Conservation (phyloP, 2,797 vertebrate species). For the Schizothorax lantsangensis region DNA sequence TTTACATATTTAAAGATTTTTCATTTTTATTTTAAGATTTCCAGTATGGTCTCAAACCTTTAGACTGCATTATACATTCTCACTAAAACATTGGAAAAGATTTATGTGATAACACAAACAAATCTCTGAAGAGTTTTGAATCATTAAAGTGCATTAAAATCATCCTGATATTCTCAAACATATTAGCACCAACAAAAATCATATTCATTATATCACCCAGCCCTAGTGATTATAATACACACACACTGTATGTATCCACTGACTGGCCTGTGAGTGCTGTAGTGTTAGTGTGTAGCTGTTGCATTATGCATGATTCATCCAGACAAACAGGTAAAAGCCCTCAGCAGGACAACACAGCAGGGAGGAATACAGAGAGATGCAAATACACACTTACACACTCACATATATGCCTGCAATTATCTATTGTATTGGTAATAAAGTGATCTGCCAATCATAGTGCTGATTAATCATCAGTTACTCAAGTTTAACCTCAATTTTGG, state of each 20-base stretch:
- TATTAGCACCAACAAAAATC: neutral
- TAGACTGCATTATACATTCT: neutral
- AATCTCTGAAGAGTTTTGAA: neutral
- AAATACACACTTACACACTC: neutral
- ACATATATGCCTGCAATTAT: neutral
- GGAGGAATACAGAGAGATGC: neutral
- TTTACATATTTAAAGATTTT: neutral
- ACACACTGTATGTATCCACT: neutral
- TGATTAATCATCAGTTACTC: conserved; percentile 6
- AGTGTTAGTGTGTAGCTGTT: conserved; percentile 46
- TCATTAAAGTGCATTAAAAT: neutral
- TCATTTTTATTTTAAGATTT: neutral
- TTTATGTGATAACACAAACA: neutral
- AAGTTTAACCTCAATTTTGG: neutral
- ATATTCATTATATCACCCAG: neutral
- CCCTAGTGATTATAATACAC: neutral
- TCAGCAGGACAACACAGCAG: conserved; percentile 11
- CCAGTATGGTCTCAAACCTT: neutral
- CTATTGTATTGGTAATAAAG: neutral
- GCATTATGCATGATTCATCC: conserved; percentile 47
- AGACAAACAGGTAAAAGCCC: conserved; percentile 30
- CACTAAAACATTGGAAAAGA: neutral
- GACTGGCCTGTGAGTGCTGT: conserved; percentile 20
- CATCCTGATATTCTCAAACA: neutral
- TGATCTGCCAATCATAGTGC: conserved; percentile 8